These are phyloP conservation scores for Ariopsis seemanni DNA, from an alignment of 2,113 vertebrate genomes.

Conservation along the genomic window DNA sequence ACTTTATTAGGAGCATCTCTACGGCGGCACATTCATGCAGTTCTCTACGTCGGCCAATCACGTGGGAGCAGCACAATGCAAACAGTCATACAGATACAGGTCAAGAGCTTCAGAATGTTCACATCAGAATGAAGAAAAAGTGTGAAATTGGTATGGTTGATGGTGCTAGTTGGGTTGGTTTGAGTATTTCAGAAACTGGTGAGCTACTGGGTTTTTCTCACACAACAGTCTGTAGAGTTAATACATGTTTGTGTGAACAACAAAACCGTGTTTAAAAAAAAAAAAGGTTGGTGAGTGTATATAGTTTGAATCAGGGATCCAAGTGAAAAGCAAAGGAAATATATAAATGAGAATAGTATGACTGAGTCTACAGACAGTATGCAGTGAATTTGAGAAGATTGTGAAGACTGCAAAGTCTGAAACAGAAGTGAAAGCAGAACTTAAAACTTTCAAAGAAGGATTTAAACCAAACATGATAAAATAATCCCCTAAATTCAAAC, in stretches of 20 bases:
- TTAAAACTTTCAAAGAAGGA: neutral
- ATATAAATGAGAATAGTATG: neutral
- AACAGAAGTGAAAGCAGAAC: neutral
- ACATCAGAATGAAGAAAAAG: neutral
- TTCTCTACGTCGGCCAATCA: neutral
- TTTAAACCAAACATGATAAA: constrained; percentile 5
- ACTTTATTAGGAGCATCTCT: neutral
- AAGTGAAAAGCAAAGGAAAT: neutral
- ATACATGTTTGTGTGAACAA: no score
- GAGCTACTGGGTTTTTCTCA: neutral
- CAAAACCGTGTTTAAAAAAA: no score
- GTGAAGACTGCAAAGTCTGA: neutral
- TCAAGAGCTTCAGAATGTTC: neutral
- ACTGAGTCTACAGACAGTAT: neutral
- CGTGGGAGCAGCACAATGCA: neutral
- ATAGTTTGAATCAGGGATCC: neutral
- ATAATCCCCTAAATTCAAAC: neutral
- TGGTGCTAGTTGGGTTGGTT: neutral
- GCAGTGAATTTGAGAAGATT: neutral
- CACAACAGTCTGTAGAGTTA: no score
- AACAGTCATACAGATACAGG: neutral
- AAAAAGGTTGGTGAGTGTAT: no score
- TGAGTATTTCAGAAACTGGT: neutral
- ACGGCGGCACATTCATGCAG: neutral
- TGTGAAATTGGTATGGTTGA: neutral